Conservation (phyloP, 2,797 vertebrate species). For the Pelochelys cantorii region DNA sequence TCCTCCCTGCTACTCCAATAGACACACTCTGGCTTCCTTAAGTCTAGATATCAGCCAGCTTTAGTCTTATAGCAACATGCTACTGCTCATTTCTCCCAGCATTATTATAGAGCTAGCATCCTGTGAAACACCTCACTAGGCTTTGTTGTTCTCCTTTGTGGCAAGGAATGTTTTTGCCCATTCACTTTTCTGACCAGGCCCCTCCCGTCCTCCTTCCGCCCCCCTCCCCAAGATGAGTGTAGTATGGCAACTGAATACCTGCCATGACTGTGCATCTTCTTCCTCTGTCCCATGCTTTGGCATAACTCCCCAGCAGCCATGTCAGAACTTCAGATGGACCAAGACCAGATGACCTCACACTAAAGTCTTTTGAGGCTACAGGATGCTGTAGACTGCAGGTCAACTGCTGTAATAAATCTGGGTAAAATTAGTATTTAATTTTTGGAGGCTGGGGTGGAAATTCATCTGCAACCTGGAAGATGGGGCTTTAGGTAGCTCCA, state of each 20-base stretch:
- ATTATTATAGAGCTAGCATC: background rate
- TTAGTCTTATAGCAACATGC: background rate
- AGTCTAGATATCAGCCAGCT: background rate
- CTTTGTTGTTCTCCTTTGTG: background rate
- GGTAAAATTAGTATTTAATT: background rate
- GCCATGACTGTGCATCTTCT: background rate
- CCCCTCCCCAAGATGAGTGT: background rate
- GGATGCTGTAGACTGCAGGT: background rate
- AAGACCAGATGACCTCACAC: accelerated
- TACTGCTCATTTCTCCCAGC: background rate
- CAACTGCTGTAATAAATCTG: background rate
- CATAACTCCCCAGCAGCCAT: background rate
- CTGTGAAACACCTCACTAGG: background rate
- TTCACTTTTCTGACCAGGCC: background rate
- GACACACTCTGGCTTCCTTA: background rate
- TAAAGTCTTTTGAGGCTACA: background rate
- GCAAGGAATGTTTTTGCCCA: background rate
- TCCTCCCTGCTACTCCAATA: background rate
- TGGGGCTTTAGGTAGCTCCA: background rate
- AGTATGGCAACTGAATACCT: background rate
- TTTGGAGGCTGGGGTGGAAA: background rate
- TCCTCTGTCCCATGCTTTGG: background rate
- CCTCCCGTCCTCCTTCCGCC: background rate
- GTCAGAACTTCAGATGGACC: background rate
- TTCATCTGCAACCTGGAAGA: conserved; percentile 18